phyloP scores from a whole-genome alignment of 2,113 vertebrate genomes.

The Galemys pyrenaicus region DNA sequence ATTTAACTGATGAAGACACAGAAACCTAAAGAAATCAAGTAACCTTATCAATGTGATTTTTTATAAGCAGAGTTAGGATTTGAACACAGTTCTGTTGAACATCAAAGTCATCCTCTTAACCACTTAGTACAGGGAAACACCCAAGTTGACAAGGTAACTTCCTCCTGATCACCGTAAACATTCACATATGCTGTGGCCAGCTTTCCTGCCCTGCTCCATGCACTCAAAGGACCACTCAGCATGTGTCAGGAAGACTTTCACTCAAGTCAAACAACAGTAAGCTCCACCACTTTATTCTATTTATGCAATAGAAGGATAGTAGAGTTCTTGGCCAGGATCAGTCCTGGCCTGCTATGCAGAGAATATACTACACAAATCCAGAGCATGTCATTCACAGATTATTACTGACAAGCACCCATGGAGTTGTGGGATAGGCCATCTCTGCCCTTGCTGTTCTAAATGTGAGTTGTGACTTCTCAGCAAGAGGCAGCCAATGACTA shows the following conservation, averaged over 20 bases:
- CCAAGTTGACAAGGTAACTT: not conserved
- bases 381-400: not conserved
- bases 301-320: not conserved
- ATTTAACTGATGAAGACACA: not conserved
- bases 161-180: not conserved
- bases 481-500: not conserved
- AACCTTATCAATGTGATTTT: not conserved
- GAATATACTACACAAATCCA: not conserved
- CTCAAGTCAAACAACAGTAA: not conserved
- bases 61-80: not conserved
- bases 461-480: not conserved
- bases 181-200: not conserved
- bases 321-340: not conserved
- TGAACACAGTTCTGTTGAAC: not conserved
- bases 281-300: not conserved
- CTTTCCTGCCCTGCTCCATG: not conserved
- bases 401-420: not conserved
- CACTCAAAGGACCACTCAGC: not conserved
- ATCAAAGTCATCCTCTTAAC: not conserved
- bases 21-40: constrained; percentile 12
- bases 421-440: not conserved
- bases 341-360: not conserved
- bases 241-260: not conserved
- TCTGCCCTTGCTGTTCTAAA: not conserved
- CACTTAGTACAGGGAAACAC: not conserved